Percentiles rank a stretch among this genome's conserved stretches.
phyloP scores from a whole-genome alignment of 30 jellyfish, hydroid and myxozoan genomes.

The Aurelia sp. region DNA sequence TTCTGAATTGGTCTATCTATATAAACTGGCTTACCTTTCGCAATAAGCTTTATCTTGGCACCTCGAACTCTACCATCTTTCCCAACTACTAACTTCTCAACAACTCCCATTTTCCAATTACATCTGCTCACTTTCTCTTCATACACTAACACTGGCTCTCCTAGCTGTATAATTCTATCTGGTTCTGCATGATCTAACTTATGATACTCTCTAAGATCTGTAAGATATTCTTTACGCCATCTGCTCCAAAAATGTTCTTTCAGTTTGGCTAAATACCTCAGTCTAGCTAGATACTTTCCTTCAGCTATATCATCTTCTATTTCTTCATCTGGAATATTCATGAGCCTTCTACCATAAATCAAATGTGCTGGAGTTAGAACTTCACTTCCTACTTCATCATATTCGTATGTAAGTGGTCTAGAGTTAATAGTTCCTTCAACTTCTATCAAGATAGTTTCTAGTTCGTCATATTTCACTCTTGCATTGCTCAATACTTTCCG shows the following conservation, averaged over 20 bases:
- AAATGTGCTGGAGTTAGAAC: not conserved
- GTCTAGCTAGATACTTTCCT: not conserved
- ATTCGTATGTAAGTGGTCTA: not conserved
- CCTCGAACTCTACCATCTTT: not conserved
- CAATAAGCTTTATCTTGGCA: not conserved
- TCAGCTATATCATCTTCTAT: not conserved
- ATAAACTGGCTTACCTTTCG: not conserved
- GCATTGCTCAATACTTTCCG: conserved; percentile 2
- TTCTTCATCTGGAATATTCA: not conserved
- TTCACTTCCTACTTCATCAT: not conserved
- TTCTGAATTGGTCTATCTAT: conserved; percentile 4
- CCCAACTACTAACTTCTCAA: not conserved
- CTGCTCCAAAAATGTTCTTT: conserved; percentile 13
- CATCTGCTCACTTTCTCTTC: conserved; percentile 3
- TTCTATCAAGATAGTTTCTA: conserved; percentile 1
- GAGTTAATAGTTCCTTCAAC: not conserved
- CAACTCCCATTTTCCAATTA: not conserved
- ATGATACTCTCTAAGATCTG: conserved; percentile 24
- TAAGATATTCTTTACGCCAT: not conserved
- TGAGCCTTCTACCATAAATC: conserved; percentile 8
- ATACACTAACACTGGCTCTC: not conserved
- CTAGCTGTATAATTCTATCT: not conserved
- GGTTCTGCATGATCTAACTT: not conserved
- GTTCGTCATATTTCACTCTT: conserved; percentile 1
- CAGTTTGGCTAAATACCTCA: not conserved